Evolutionary conservation across 30 jellyfish, hydroid and myxozoan species (phyloP), one percentile per base, ranked within the genome.

Genomic region (Aurelia aurita): DNA sequence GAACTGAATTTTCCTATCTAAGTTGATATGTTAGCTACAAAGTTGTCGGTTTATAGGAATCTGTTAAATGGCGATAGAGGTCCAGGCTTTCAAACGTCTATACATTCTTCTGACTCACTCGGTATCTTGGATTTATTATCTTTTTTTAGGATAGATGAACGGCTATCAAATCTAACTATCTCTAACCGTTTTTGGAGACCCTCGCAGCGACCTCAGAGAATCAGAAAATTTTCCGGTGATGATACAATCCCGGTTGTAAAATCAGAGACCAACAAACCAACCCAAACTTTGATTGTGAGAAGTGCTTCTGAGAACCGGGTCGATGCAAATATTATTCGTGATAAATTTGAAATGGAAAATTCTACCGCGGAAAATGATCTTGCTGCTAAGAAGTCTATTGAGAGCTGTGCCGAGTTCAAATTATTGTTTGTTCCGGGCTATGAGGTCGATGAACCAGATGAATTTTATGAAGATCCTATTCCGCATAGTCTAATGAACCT

Each of bases 351-450:
- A 32, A 66, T 39, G 18, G 62, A 57, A 20, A 70, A 44, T 22
- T 73, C 81, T 27, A 83, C 93, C 0, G 93, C 93, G 27, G 93
- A 83, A 58, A 69, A 22, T 72, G 93, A 83, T 5, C 87, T 83
- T 23, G 22, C 86, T n/a, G 93, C 93, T 2, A 83, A 83, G 47
- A 53, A 57, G 58, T 55, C 72, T 72, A 83, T 83, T 18, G 93
- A 83, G 62, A 83, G 87, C 27, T 21, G 84, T 29, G 66, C 87
- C 8, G 93, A 71, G 28, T 83, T 83, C 74, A 83, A 83, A 47
- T 46, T 83, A 35, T 79, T 83, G 6, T 83, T 83, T 62, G 93
- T 70, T 8, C 86, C 93, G 35, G 93, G 93, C 28, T 70, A 83
- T 65, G 93, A 83, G 67, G 59, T 83, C 27, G 93, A 69, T 18